Conservation (phyloP, 2,797 vertebrate genomes). For the Enteromius thamalakanensis region DNA sequence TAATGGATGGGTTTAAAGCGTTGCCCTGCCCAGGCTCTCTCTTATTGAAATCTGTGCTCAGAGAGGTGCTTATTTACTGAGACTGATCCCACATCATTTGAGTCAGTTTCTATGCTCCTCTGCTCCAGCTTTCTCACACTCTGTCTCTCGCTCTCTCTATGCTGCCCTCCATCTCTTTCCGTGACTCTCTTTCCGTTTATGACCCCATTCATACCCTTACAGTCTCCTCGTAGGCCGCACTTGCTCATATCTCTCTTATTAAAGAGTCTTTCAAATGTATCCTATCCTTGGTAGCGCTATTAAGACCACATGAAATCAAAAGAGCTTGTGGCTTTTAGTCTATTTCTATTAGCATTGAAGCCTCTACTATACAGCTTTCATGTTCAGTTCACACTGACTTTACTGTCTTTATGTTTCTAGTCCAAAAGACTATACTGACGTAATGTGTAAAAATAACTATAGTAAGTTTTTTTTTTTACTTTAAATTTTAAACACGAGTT, state of each 20-base stretch:
- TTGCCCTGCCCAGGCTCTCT: slow-evolving; percentile 76
- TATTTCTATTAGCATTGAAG: background rate
- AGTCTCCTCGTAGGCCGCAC: background rate
- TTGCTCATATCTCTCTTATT: slow-evolving; percentile 32
- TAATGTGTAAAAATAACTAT: background rate
- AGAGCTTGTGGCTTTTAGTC: slow-evolving; percentile 11
- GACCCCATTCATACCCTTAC: slow-evolving; percentile 1
- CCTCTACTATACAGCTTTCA: background rate
- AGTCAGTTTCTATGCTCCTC: slow-evolving; percentile 52
- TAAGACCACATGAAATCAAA: background rate
- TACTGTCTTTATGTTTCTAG: background rate
- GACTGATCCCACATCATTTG: slow-evolving; percentile 56
- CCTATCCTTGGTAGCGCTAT: slow-evolving; percentile 20
- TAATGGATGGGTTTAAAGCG: slow-evolving; percentile 81
- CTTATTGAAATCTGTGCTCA: slow-evolving; percentile 78
- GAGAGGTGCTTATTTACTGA: slow-evolving; percentile 63
- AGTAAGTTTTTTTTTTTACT: background rate
- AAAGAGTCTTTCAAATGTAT: slow-evolving; percentile 26
- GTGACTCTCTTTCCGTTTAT: slow-evolving; percentile 24
- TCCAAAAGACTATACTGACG: background rate
- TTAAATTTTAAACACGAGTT: background rate
- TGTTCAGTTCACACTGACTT: background rate
- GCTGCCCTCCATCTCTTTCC: slow-evolving; percentile 7
- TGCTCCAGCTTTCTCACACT: slow-evolving; percentile 18
- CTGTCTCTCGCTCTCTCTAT: background rate